Percentiles rank a stretch among this genome's conserved stretches.
phyloP scores from a whole-genome alignment of 2,113 vertebrate genomes.

The Pterocles burchelli region DNA sequence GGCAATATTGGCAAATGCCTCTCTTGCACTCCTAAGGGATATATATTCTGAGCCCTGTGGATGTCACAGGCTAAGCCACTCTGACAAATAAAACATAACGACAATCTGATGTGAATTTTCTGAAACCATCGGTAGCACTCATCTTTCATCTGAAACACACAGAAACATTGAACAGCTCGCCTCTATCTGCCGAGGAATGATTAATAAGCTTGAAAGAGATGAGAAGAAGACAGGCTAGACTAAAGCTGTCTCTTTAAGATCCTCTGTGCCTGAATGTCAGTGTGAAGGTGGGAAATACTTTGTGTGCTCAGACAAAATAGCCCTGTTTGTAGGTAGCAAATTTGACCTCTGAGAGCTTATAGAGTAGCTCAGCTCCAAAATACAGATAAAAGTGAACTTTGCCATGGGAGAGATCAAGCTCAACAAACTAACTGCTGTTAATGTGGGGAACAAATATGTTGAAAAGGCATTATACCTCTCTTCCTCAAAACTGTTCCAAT shows the following conservation, averaged over 20 bases:
- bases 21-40: background rate
- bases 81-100: constrained; percentile 23
- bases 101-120: background rate
- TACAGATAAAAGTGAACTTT: constrained; percentile 21
- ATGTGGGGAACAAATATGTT: background rate
- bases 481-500: background rate
- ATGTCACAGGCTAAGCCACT: constrained; percentile 11
- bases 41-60: background rate
- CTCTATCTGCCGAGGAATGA: constrained; percentile 1
- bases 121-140: background rate
- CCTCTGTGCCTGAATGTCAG: background rate
- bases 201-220: constrained; percentile 25
- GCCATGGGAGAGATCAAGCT: background rate
- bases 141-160: constrained; percentile 29
- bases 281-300: background rate
- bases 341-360: background rate
- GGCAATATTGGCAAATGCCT: background rate
- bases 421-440: background rate
- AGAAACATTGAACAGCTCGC: background rate
- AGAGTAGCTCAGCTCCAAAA: background rate
- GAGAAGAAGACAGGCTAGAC: background rate
- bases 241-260: background rate
- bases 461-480: background rate
- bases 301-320: background rate
- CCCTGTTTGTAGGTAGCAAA: background rate